Evolutionary conservation across 2,888 invertebrate species (phyloP), one percentile per base, ranked within the genome.

Genomic region (Endotricha flammealis): DNA sequence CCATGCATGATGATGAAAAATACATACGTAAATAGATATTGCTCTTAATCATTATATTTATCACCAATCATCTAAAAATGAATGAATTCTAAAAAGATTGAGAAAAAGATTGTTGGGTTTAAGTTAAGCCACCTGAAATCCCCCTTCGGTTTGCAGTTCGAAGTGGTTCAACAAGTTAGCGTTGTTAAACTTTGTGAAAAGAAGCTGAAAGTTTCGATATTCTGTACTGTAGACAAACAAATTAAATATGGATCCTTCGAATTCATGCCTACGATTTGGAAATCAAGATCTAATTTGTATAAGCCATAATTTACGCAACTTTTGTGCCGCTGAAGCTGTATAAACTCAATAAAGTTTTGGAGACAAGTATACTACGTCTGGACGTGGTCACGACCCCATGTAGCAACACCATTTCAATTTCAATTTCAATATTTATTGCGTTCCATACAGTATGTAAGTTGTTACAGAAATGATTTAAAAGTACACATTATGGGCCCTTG

Each of bases 111-210:
- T 23, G 22, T 31, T 9, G 12, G 12, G 12, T 31, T 17, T 20
- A 7, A 23, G 9, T 12, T 22, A 31, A 31, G 12, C 17, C 12
- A 22, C 12, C 30, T 7, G 12, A 22, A 20, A 11, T 13, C 22
- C 7, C 7, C 20, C 2, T 4, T n/a, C 2, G 20, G 6, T 20
- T 20, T n/a, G 22, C 8, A 29, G 16, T 16, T 10, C 9, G 30
- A 20, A 30, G 17, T 31, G 22, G 8, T 22, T 22, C n/a, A 31
- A 31, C 22, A 31, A 22, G 28, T 28, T 14, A 8, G 27, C 28
- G 7, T n/a, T 3, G 13, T 14, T 12, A 28, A 14, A 13, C 14
- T 12, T n/a, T 4, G n/a, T n/a, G 12, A 28, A 14, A 28, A 28
- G 14, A 28, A 28, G 14, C 27, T 3, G 12, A 27, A 27, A 27